A percentile compares a stretch with the other conserved stretches of the same genome.
Evolutionary conservation across 2,888 invertebrate genomes (phyloP).

Genomic region (Ochropleura plecta): DNA sequence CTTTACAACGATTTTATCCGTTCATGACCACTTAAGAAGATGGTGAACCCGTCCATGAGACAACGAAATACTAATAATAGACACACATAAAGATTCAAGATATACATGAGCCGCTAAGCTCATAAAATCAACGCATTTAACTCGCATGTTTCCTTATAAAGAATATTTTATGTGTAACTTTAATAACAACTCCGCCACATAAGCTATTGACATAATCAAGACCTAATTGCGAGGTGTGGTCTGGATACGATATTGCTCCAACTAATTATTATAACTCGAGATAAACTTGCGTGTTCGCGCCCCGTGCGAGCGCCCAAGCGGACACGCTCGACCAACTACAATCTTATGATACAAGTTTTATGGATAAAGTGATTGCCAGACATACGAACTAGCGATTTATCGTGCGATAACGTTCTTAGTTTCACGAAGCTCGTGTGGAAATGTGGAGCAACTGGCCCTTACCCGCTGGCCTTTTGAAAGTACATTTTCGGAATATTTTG

Average conservation of each 20-base stretch:
- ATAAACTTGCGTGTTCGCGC: conserved; percentile 72
- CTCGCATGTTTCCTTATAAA: conserved; percentile 73
- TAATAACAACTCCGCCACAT: conserved; percentile 63
- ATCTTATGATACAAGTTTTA: conserved; percentile 59
- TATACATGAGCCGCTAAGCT: conserved; percentile 34
- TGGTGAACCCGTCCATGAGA: conserved; percentile 14
- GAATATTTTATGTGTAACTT: conserved; percentile 67
- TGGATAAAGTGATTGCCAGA: conserved; percentile 58
- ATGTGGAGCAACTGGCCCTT: conserved; percentile 58
- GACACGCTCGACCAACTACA: conserved; percentile 64
- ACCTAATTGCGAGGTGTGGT: conserved; percentile 83
- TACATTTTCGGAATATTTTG: conserved; percentile 47
- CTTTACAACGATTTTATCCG: not conserved
- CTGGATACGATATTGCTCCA: conserved; percentile 74
- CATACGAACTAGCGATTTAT: conserved; percentile 59
- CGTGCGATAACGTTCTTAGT: conserved; percentile 53
- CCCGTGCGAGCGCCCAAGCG: conserved; percentile 53
- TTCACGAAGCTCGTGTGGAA: conserved; percentile 50
- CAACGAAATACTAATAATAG: conserved; percentile 35
- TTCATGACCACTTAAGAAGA: conserved; percentile 21
- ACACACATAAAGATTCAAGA: conserved; percentile 46
- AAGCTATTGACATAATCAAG: conserved; percentile 78
- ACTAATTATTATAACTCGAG: conserved; percentile 66
- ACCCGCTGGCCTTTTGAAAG: conserved; percentile 46
- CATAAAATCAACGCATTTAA: conserved; percentile 57